Evolutionary conservation across 2,113 vertebrate species (phyloP), one percentile per base, ranked within the genome.

Genomic region (Clarias magur): DNA sequence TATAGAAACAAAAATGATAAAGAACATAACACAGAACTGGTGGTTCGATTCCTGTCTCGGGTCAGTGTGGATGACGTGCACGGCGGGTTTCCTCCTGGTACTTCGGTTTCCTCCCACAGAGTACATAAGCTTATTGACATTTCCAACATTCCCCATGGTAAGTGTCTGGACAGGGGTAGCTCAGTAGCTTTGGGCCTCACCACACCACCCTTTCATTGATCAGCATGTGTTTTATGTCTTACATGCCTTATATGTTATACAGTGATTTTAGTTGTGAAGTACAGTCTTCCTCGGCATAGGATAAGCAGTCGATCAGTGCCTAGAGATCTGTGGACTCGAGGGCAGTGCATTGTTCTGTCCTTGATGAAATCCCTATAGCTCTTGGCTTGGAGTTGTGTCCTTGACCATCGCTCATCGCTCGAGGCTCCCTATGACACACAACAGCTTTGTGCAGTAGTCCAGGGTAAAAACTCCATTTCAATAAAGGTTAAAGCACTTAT

Each of bases 401-500:
- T 68, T 83, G 81, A 83, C 63, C 80, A 63, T 2, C 30, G 15
- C 21, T 38, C 59, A 63, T 67, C 16, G 15, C 81, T 53, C 25
- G 15, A 83, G 34, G 81, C 34, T 83, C 13, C 76, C 19, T 17
- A 16, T 60, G 85, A 53, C 42, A 15, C 60, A 10, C 27, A 10
- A 23, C 25, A 68, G 57, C 5, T 62, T 80, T 13, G 8, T 34
- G 68, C 57, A 25, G 2, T 21, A 8, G 15, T 16, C 60, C 34
- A 15, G 16, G 48, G 34, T 25, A 67, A 82, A 80, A 82, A 65
- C 42, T 83, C 23, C 42, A 54, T 83, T 83, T 48, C 63, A 70
- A 81, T 42, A 70, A 81, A 80, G 53, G 63, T 80, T 80, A 63
- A 59, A 54, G 34, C 34, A 81, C 54, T 72, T 70, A 82, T 73